Evolutionary conservation across 1,140 invertebrate genomes (phyloP), one percentile per base, ranked within the genome.

Genomic region (Drosophila cardini): DNA sequence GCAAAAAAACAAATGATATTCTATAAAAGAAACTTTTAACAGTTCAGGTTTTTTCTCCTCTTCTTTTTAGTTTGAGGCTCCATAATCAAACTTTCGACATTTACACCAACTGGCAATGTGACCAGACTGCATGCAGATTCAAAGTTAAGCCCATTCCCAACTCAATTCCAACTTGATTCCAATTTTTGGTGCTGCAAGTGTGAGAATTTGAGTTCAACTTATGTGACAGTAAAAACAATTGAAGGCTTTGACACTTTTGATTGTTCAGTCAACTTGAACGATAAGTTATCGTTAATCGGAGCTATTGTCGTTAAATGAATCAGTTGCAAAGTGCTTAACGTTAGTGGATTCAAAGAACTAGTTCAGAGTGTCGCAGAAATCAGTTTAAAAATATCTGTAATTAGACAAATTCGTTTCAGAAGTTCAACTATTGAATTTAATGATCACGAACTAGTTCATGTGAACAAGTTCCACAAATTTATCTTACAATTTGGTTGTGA

Each of bases 1-100:
- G 70, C 78, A 82, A 85, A 87, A 85, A 87, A 85, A 87, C 78
- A 87, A 85, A 85, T 87, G 83, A 77, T 76, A 78, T 87, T 85
- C 81, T 72, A 78, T 73, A 75, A 65, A 82, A 76, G 76, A 87
- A 85, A 85, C 67, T 87, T 85, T 85, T 62, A 56, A 61, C 45
- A 56, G 57, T 63, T 57, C 43, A 50, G 43, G 46, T 72, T 38
- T 32, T 48, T 21, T 3, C 21, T 21, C 3, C 1, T 1, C 3
- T 21, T 21, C 3, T 21, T 26, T 26, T 53, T 62, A 32, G 52
- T 68, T 57, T 58, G 50, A 16, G 53, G 32, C 45, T 36, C 68
- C 78, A 78, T 85, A 86, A 85, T 84, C 81, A 81, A 84, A 84
- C 81, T 84, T 84, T 84, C 70, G 64, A 81, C 81, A 85, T 86